phyloP scores from a whole-genome alignment of 1,140 invertebrate species.

The Oncopeltus fasciatus region DNA sequence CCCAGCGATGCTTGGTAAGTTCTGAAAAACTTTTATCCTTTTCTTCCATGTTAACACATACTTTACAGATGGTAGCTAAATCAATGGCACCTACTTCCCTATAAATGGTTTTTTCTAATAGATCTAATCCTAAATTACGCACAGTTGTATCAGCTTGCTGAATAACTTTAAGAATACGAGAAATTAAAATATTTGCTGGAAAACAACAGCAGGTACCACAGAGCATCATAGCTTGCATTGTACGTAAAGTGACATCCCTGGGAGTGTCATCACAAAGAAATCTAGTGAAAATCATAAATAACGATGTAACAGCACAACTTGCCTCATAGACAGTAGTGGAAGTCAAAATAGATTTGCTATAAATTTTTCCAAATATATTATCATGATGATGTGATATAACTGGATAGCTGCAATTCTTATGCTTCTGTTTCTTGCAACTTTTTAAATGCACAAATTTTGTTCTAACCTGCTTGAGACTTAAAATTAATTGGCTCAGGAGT shows the following conservation, averaged over 20 bases:
- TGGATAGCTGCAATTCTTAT: slow-evolving; percentile 35
- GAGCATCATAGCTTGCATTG: slow-evolving; percentile 38
- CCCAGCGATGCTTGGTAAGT: slow-evolving; percentile 20
- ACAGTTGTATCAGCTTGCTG: slow-evolving; percentile 27
- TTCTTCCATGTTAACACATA: slow-evolving; percentile 13
- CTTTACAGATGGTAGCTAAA: slow-evolving; percentile 11
- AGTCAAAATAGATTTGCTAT: slow-evolving; percentile 27
- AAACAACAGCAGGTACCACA: slow-evolving; percentile 50
- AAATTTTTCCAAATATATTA: slow-evolving; percentile 36
- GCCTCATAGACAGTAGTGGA: slow-evolving; percentile 23
- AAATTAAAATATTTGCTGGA: slow-evolving; percentile 33
- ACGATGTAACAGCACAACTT: slow-evolving; percentile 39
- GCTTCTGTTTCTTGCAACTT: slow-evolving; percentile 34
- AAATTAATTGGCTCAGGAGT: slow-evolving; percentile 40
- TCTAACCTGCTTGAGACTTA: slow-evolving; percentile 38
- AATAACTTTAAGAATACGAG: slow-evolving; percentile 30
- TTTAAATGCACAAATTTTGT: slow-evolving; percentile 39
- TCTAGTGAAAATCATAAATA: slow-evolving; percentile 39
- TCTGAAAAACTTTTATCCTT: not conserved
- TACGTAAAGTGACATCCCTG: slow-evolving; percentile 32
- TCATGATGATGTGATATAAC: slow-evolving; percentile 40
- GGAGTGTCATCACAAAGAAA: slow-evolving; percentile 34
- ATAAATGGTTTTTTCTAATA: slow-evolving; percentile 43
- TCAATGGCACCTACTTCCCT: slow-evolving; percentile 35
- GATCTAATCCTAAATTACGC: slow-evolving; percentile 28